Percentiles rank a stretch among this genome's conserved stretches.
Evolutionary conservation across 2,888 invertebrate species (phyloP).

Genomic region (Atrina japonica): DNA sequence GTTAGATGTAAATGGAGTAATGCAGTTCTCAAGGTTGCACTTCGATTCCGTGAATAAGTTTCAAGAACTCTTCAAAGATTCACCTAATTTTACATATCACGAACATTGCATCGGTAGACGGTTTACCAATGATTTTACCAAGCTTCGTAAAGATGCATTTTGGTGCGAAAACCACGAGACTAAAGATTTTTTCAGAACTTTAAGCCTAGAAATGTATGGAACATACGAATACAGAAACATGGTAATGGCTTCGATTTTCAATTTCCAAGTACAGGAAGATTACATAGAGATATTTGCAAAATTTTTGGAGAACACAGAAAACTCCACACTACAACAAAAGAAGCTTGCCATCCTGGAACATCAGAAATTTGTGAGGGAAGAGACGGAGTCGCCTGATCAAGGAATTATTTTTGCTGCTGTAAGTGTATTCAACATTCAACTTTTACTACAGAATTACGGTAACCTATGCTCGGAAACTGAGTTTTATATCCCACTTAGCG

Average conservation of each 20-base stretch:
- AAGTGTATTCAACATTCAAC: constrained; percentile 14
- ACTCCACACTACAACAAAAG: too few relatives aligned
- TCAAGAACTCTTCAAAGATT: background rate
- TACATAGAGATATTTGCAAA: constrained; percentile 13
- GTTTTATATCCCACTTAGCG: constrained; percentile 4
- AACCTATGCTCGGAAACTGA: background rate
- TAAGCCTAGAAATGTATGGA: constrained; percentile 23
- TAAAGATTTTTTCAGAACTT: constrained; percentile 18
- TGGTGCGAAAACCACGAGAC: background rate
- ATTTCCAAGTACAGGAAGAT: constrained; percentile 22
- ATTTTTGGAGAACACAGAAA: background rate
- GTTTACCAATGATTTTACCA: background rate
- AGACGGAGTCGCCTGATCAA: background rate
- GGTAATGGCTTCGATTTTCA: constrained; percentile 3
- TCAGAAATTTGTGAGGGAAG: background rate
- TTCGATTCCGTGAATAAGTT: background rate
- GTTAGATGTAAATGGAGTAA: background rate
- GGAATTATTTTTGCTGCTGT: constrained; percentile 18
- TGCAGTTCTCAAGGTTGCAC: background rate
- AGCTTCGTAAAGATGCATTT: background rate
- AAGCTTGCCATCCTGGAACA: too few relatives aligned
- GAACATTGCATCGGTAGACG: constrained; percentile 2
- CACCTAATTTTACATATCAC: background rate
- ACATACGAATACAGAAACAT: constrained; percentile 1
- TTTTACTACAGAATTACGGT: background rate